Evolutionary conservation across 2,797 vertebrate species (phyloP).

Genomic region (Silurus lanzhouensis): DNA sequence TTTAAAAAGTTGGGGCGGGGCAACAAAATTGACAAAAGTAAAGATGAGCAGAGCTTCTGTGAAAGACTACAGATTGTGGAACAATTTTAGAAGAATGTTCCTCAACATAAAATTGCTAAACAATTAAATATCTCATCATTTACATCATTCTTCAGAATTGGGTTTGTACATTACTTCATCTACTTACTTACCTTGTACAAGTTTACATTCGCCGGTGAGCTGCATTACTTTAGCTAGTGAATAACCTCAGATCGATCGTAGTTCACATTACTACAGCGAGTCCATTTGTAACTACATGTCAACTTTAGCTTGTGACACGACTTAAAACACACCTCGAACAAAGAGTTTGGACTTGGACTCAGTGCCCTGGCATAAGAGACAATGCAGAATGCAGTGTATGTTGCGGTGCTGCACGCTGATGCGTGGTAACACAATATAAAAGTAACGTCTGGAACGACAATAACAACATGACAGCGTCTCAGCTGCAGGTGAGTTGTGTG

Average conservation of each 20-base stretch:
- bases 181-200: too few species aligned
- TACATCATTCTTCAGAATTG: too few species aligned
- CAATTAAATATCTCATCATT: too few species aligned
- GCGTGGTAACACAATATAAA: too few species aligned
- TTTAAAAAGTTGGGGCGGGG: too few species aligned
- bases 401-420: background rate
- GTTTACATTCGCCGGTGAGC: background rate
- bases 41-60: too few species aligned
- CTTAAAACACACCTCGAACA: background rate
- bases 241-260: background rate
- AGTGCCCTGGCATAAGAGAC: too few species aligned
- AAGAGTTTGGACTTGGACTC: background rate
- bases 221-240: background rate
- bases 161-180: too few species aligned
- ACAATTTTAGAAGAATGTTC: too few species aligned
- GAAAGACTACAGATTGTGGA: too few species aligned
- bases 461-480: background rate
- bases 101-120: too few species aligned
- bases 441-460: background rate
- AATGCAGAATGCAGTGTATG: background rate
- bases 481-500: constrained; percentile 39
- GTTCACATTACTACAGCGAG: background rate
- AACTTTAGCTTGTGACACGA: background rate
- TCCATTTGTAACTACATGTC: background rate
- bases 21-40: too few species aligned